Evolutionary conservation across 2,113 vertebrate genomes (phyloP).

Genomic region (Chionomys nivalis): DNA sequence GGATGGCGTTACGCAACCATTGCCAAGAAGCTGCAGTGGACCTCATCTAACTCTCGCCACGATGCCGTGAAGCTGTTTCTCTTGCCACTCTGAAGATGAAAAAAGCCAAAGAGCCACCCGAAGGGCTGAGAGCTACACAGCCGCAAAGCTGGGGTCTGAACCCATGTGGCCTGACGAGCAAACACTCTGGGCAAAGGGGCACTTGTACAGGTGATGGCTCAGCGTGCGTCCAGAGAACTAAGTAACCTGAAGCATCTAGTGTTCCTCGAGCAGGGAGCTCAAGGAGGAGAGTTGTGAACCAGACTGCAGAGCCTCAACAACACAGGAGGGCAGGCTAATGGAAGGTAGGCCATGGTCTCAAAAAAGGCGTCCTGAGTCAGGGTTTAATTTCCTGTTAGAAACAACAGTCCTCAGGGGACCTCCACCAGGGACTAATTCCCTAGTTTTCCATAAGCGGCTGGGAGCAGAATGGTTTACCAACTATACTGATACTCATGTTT

Average conservation of each 20-base stretch:
- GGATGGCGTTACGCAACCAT: not conserved
- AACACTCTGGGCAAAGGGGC: not conserved
- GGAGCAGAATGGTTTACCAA: not conserved
- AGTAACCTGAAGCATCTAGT: not conserved
- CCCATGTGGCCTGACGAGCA: not conserved
- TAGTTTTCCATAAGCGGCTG: not conserved
- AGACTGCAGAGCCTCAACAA: not conserved
- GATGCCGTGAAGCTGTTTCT: not conserved
- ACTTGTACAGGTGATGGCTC: not conserved
- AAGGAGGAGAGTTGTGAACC: not conserved
- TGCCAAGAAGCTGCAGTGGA: not conserved
- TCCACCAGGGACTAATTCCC: not conserved
- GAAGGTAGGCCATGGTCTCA: not conserved
- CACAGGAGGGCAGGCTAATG: not conserved
- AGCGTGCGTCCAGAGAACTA: not conserved
- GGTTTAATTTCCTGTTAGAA: conserved; percentile 14
- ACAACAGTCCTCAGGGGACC: not conserved
- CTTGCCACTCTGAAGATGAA: not conserved
- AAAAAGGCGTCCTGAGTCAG: not conserved
- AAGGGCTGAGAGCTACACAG: not conserved
- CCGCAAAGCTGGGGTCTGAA: not conserved
- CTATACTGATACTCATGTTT: not conserved
- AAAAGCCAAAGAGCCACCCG: not conserved
- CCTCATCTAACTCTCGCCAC: not conserved
- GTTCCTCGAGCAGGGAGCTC: not conserved